Conservation (phyloP, 2,113 vertebrate genomes). For the Salvelinus namaycush region DNA sequence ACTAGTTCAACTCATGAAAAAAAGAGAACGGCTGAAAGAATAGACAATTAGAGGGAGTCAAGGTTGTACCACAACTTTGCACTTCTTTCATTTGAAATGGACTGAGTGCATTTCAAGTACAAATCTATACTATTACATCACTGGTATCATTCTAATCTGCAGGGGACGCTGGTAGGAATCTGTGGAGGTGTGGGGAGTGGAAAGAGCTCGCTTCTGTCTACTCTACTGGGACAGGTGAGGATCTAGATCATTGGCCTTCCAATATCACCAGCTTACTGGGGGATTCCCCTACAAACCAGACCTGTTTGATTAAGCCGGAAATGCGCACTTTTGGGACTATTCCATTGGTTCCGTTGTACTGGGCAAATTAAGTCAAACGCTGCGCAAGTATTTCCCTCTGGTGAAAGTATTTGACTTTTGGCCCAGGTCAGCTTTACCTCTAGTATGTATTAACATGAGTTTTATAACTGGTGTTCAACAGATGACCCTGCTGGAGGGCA, state of each 20-base stretch:
- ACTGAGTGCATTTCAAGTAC: constrained; percentile 6
- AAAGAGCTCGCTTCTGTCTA: constrained; percentile 81
- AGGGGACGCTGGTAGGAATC: constrained; percentile 80
- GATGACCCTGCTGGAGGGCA: constrained; percentile 80
- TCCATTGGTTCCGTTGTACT: too few species aligned
- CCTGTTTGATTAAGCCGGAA: neutral
- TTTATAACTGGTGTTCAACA: constrained; percentile 32
- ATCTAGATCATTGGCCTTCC: constrained; percentile 1
- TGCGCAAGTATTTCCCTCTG: too few species aligned
- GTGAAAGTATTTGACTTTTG: too few species aligned
- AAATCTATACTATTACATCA: neutral
- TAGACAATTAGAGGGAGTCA: constrained; percentile 43
- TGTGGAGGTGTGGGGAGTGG: constrained; percentile 81
- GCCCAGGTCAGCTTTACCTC: too few species aligned
- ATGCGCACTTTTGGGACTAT: too few species aligned
- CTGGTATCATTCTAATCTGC: constrained; percentile 5
- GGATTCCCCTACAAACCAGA: neutral
- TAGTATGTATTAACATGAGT: too few species aligned
- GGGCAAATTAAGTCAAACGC: too few species aligned
- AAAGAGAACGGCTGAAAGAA: constrained; percentile 43
- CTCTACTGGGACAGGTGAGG: constrained; percentile 81
- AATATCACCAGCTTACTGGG: neutral
- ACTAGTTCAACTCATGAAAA: constrained; percentile 42
- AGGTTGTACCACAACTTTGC: constrained; percentile 23
- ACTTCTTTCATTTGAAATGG: constrained; percentile 10